Evolutionary conservation across 2,888 invertebrate species (phyloP), one percentile per base, ranked within the genome.

Genomic region (Gastrophysa polygoni): DNA sequence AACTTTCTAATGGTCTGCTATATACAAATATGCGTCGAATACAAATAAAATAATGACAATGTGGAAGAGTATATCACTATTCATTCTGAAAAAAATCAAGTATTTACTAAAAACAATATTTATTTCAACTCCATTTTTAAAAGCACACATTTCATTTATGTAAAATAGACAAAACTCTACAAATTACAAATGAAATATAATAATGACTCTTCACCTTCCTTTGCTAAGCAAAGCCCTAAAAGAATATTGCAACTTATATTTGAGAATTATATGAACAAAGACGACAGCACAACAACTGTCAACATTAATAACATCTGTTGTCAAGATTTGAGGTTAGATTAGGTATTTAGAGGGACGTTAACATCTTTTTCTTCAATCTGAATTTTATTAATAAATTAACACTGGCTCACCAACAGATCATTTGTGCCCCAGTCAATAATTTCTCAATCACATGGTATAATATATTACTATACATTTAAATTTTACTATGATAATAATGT

Each of bases 81-180:
- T n/a, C n/a, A n/a, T 57, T n/a, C 11, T 46, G 7, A 16, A 24
- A 24, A 50, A 47, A 54, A 44, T 59, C 38, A 56, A 20, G 24
- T 28, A 48, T 48, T 48, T 77, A 77, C 76, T 76, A 77, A 77
- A 77, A 77, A 77, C 76, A 77, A 77, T 77, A 77, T 76, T 76
- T 75, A 75, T 76, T 76, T 69, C 74, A 77, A 78, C 76, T 77
- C 75, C 74, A 77, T 75, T 76, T 72, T 78, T 77, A 77, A 77
- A 78, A 78, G 78, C 78, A 77, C 77, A 78, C 77, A 78, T 75
- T 73, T 74, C 63, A 63, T 72, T 70, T 75, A 76, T 75, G 74
- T 77, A 77, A 78, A 78, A 77, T 77, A 77, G 73, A 75, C 71
- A 70, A 73, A 75, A 74, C 71, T 75, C 74, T 77, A 74, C 73